These are phyloP conservation scores for Lasioglossum vierecki DNA, from an alignment of 2,888 invertebrate species.

Conservation along the genomic window DNA sequence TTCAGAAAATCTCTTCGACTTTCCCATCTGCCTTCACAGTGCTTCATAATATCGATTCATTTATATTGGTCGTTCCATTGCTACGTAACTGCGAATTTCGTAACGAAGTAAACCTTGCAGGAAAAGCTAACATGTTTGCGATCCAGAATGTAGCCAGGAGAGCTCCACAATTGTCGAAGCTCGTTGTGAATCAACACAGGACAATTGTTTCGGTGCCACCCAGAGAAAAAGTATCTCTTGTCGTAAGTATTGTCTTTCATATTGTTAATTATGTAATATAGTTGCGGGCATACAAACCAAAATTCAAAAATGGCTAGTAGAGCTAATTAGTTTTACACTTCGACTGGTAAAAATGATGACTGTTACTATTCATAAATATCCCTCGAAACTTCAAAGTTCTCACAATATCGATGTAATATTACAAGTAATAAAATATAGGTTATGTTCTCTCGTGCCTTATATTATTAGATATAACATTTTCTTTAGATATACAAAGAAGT, in stretches of 20 bases:
- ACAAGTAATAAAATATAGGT: neutral
- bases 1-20: neutral
- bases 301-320: neutral
- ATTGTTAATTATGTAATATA: constrained; percentile 36
- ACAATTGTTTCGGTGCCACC: constrained; percentile 40
- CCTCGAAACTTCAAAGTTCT: neutral
- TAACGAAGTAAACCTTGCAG: neutral
- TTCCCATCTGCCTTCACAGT: constrained; percentile 10
- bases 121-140: constrained; percentile 42
- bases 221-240: constrained; percentile 7
- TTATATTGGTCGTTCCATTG: neutral
- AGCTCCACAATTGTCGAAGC: constrained; percentile 26
- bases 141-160: constrained; percentile 25
- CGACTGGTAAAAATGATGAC: neutral
- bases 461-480: neutral
- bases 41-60: neutral
- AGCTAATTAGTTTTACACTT: neutral
- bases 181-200: constrained; percentile 35
- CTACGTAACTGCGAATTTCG: neutral
- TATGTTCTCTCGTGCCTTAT: neutral
- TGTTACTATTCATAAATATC: neutral
- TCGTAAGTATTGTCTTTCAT: constrained; percentile 42
- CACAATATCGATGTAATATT: neutral
- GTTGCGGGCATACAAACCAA: neutral
- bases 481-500: neutral